phyloP scores from a whole-genome alignment of 2,888 invertebrate species.

The Lasioglossum lativentre region DNA sequence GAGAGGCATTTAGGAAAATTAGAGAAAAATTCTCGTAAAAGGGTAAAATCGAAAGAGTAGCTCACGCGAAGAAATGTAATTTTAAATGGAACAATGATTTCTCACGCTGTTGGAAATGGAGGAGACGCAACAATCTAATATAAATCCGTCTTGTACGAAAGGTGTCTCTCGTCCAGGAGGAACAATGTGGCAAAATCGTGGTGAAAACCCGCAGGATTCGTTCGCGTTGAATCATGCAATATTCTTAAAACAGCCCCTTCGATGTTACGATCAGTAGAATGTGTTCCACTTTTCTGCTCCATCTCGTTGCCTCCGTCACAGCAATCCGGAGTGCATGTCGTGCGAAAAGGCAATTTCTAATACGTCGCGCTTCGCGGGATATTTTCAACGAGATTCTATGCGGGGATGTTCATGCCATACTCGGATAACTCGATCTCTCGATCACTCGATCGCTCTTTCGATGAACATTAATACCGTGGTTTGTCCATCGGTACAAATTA shows the following conservation, averaged over 20 bases:
- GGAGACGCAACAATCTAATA: too few species aligned
- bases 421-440: not conserved
- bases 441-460: not conserved
- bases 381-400: not conserved
- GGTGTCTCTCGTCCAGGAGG: not conserved
- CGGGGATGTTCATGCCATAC: not conserved
- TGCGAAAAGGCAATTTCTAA: slow-evolving; percentile 25
- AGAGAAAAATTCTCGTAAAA: too few species aligned
- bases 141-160: too few species aligned
- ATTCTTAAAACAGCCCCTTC: not conserved
- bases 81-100: too few species aligned
- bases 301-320: not conserved
- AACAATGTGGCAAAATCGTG: not conserved
- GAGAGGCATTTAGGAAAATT: too few species aligned
- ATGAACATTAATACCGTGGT: not conserved
- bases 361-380: slow-evolving; percentile 3
- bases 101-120: not conserved
- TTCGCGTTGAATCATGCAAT: slow-evolving; percentile 16
- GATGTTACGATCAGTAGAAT: slow-evolving; percentile 4
- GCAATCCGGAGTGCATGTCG: not conserved
- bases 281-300: slow-evolving; percentile 21
- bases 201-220: not conserved
- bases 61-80: too few species aligned
- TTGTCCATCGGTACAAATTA: not conserved
- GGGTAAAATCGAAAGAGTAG: too few species aligned